Percentiles rank a stretch among this genome's conserved stretches.
Conservation (phyloP, 2,888 invertebrate genomes). For the Dynastes maya region DNA sequence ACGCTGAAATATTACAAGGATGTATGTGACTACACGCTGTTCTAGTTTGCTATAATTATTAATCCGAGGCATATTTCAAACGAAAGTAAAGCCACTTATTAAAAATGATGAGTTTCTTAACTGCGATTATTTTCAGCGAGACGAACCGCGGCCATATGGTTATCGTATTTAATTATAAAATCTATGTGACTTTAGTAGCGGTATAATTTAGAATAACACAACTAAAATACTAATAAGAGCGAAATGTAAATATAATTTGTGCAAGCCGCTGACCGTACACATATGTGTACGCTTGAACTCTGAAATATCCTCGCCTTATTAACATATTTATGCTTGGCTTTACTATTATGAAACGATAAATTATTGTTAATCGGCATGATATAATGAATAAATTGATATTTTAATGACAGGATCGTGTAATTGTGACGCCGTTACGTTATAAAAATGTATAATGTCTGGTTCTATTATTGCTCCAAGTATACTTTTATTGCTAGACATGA, state of each 20-base stretch:
- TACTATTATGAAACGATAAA: conserved; percentile 50
- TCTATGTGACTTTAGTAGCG: conserved; percentile 42
- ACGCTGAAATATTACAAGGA: conserved; percentile 24
- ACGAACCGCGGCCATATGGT: conserved; percentile 22
- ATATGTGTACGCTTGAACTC: conserved; percentile 20
- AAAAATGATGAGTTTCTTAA: conserved; percentile 29
- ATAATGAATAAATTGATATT: conserved; percentile 48
- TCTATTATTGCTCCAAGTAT: conserved; percentile 36
- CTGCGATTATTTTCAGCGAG: conserved; percentile 21
- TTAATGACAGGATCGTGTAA: conserved; percentile 45
- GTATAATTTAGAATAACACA: conserved; percentile 36
- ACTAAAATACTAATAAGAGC: conserved; percentile 40
- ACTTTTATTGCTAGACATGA: conserved; percentile 36
- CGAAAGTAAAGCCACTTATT: conserved; percentile 31
- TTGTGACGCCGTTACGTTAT: conserved; percentile 46
- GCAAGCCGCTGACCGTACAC: conserved; percentile 38
- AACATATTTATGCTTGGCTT: conserved; percentile 45
- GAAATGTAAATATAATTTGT: conserved; percentile 46
- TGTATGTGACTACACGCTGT: conserved; percentile 9
- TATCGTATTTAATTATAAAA: conserved; percentile 46
- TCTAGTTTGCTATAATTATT: conserved; percentile 20
- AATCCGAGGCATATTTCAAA: conserved; percentile 23
- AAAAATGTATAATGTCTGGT: conserved; percentile 39
- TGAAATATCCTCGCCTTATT: conserved; percentile 44
- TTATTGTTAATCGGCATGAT: conserved; percentile 45